A percentile compares a stretch with the other conserved stretches of the same genome.
Evolutionary conservation across 2,113 vertebrate species (phyloP).

Genomic region (Labrus mixtus): DNA sequence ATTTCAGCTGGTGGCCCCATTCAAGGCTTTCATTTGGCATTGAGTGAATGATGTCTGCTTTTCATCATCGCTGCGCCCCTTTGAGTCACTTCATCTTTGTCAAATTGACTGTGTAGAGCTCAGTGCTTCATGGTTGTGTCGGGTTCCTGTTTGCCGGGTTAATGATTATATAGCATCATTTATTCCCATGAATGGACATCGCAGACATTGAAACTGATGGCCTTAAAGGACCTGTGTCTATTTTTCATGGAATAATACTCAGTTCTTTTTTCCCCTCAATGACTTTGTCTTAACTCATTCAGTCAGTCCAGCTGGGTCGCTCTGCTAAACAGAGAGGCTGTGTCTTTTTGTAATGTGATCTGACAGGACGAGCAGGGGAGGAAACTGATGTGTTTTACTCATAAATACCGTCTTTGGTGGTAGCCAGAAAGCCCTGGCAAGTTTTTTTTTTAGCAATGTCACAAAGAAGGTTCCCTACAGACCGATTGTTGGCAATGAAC

Average conservation of each 20-base stretch:
- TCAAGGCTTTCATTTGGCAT: background rate
- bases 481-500: too few relatives aligned
- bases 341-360: constrained; percentile 38
- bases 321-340: constrained; percentile 35
- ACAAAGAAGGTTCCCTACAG: too few relatives aligned
- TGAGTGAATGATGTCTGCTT: constrained; percentile 25
- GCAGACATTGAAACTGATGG: constrained; percentile 6
- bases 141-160: constrained; percentile 23
- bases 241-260: constrained; percentile 36
- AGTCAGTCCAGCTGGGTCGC: constrained; percentile 47
- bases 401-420: background rate
- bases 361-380: constrained; percentile 1
- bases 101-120: background rate
- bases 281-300: constrained; percentile 26
- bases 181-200: constrained; percentile 39
- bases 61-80: constrained; percentile 12
- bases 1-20: background rate
- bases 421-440: background rate
- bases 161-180: constrained; percentile 42
- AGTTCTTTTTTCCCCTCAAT: constrained; percentile 24
- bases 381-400: background rate
- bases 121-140: constrained; percentile 2
- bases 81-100: constrained; percentile 16
- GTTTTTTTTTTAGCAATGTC: background rate
- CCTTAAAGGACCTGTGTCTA: constrained; percentile 33